phyloP scores from a whole-genome alignment of 2,113 vertebrate species.

The Corythaeola cristata region DNA sequence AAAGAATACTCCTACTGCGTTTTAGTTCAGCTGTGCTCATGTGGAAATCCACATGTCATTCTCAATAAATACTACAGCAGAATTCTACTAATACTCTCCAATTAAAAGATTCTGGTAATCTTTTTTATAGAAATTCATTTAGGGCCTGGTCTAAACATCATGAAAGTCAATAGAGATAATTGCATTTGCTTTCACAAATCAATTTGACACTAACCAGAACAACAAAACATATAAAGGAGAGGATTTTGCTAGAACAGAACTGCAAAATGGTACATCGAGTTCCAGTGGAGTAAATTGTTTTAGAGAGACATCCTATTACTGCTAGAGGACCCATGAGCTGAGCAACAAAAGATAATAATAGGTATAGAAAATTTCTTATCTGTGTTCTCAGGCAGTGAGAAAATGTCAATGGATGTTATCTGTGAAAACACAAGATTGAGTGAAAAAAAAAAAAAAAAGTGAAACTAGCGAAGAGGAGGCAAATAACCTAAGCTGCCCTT shows the following conservation, averaged over 20 bases:
- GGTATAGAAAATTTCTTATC: slow-evolving; percentile 49
- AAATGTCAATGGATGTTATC: slow-evolving; percentile 61
- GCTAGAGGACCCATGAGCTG: not conserved
- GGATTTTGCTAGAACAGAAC: not conserved
- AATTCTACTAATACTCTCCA: not conserved
- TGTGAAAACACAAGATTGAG: slow-evolving; percentile 26
- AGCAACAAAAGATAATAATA: slow-evolving; percentile 36
- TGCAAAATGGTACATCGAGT: not conserved
- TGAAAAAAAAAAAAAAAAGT: not conserved
- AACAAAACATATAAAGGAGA: not conserved
- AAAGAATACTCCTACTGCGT: not conserved
- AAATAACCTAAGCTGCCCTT: not conserved
- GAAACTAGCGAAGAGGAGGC: not conserved
- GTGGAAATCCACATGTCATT: not conserved
- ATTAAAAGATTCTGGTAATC: not conserved
- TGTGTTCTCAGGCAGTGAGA: slow-evolving; percentile 19
- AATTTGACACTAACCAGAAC: not conserved
- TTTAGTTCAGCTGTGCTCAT: not conserved
- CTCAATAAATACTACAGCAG: not conserved
- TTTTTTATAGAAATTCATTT: not conserved
- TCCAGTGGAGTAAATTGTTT: not conserved
- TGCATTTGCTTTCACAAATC: not conserved
- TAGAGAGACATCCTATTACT: not conserved
- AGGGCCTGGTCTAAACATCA: not conserved
- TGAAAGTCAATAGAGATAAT: not conserved